Evolutionary conservation across 2,888 invertebrate species (phyloP), one percentile per base, ranked within the genome.

Genomic region (Noctua comes): DNA sequence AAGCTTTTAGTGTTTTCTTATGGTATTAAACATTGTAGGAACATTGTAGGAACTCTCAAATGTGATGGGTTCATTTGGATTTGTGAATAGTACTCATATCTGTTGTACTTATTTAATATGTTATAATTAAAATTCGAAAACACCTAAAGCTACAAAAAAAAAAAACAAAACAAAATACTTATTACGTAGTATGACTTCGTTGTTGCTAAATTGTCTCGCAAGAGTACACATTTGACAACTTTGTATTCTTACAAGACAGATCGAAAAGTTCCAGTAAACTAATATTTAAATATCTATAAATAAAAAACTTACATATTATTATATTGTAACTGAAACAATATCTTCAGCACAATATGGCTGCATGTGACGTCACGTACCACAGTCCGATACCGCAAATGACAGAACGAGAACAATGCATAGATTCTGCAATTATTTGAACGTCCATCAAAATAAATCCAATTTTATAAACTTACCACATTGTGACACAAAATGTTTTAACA

Each of bases 321-420:
- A n/a, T n/a, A n/a, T n/a, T 40, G 24, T 40, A n/a, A 62, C 27
- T 21, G 36, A 71, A 57, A 68, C 65, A 27, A 71, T 75, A 68
- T 80, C 64, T 59, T 24, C 46, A 24, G 43, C 62, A 59, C 43
- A 85, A 80, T 59, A 64, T 81, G 51, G 51, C 64, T 51, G 68
- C 27, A 69, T 68, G 76, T 85, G 83, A 83, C 82, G 71, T 68
- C 82, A 76, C 75, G 66, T 68, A 27, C n/a, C 80, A 62, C 64
- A 48, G 48, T 46, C 57, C 59, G n/a, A 73, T 74, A 75, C 48
- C 81, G 36, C 62, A 74, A 59, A 18, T 69, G 59, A 64, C 43
- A 64, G 73, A 51, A 51, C 31, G 62, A 59, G 64, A 81, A 48
- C 48, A 68, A 46, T 80, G 43, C 31, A 69, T 69, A 66, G n/a